Percentiles rank a stretch among this genome's conserved stretches.
Evolutionary conservation across 2,888 invertebrate species (phyloP).

Genomic region (Idaea straminata): DNA sequence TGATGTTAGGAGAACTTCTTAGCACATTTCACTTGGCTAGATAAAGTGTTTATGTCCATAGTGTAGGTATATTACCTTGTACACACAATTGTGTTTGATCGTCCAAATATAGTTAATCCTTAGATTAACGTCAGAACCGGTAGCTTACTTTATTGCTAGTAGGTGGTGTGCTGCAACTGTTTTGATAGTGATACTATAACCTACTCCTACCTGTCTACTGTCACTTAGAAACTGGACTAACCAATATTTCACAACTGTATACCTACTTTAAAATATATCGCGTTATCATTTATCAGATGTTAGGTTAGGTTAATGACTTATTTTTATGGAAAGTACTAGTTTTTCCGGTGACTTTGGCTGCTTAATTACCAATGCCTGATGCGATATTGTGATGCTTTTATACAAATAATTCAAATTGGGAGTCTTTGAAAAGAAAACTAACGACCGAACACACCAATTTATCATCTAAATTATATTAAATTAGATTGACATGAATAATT

Average conservation of each 20-base stretch:
- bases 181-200: not conserved
- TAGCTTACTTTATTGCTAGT: slow-evolving; percentile 14
- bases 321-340: not conserved
- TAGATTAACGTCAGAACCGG: slow-evolving; percentile 16
- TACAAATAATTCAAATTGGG: too few relatives aligned
- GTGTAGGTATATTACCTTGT: slow-evolving; percentile 13
- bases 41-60: slow-evolving; percentile 23
- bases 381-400: too few relatives aligned
- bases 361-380: too few relatives aligned
- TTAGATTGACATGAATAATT: not conserved
- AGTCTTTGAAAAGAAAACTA: not conserved
- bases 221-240: not conserved
- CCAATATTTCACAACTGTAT: not conserved
- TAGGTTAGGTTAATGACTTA: not conserved
- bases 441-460: not conserved
- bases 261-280: not conserved
- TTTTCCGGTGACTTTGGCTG: not conserved
- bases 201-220: not conserved
- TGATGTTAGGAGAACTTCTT: slow-evolving; percentile 17
- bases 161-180: slow-evolving; percentile 6
- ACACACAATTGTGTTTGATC: slow-evolving; percentile 26
- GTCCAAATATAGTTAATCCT: slow-evolving; percentile 29
- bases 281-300: not conserved
- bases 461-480: not conserved
- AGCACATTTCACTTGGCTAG: slow-evolving; percentile 18